A percentile compares a stretch with the other conserved stretches of the same genome.
Conservation (phyloP, 35 echinoderm and acorn worm species). For the Stichopus chloronotus region DNA sequence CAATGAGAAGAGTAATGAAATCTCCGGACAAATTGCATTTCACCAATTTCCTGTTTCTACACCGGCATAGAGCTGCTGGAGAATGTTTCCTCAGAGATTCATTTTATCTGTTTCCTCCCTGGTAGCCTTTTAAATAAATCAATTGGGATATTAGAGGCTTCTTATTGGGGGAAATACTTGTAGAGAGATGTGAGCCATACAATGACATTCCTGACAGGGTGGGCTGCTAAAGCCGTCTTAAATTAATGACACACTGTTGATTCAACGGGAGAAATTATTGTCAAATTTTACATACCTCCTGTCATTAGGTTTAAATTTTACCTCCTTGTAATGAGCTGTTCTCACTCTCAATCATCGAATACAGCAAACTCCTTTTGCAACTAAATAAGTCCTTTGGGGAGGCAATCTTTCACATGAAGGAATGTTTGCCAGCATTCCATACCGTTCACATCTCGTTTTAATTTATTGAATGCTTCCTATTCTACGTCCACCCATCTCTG, state of each 20-base stretch:
- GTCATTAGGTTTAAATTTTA: neutral
- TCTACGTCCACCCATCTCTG: no score
- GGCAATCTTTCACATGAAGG: neutral
- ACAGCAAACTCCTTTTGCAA: neutral
- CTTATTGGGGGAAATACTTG: neutral
- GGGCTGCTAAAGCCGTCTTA: neutral
- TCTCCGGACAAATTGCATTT: no score
- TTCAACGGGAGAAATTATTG: neutral
- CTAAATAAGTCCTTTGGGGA: neutral
- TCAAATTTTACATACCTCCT: neutral
- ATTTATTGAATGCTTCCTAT: no score
- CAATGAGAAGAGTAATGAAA: no score
- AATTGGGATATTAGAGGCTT: neutral
- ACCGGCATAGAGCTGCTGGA: no score
- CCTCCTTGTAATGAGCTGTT: neutral
- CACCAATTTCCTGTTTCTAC: no score
- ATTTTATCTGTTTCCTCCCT: neutral
- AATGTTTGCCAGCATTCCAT: neutral
- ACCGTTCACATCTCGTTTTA: no score
- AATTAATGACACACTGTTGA: neutral
- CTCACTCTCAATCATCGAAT: neutral
- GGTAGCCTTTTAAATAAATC: neutral
- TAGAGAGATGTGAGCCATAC: neutral
- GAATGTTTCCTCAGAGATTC: neutral
- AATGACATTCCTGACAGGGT: neutral